Conservation (phyloP, 2,797 vertebrate genomes). For the Melanotaenia trifasciata region DNA sequence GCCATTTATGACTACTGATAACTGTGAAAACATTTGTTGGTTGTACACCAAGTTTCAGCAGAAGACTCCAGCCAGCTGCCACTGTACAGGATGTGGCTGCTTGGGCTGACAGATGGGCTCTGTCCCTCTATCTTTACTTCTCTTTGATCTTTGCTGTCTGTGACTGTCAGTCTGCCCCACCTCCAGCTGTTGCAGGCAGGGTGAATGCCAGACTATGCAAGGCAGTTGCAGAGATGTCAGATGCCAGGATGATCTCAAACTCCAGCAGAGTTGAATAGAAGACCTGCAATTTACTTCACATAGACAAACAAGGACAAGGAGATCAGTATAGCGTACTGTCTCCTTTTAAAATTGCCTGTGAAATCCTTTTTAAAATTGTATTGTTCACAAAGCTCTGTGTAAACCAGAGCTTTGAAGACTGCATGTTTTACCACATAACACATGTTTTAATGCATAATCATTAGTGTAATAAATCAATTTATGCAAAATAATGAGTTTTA, state of each 20-base stretch:
- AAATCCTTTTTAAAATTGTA: background rate
- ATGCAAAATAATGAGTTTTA: no score
- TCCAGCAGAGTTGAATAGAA: slow-evolving; percentile 8
- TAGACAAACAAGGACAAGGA: background rate
- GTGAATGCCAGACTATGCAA: slow-evolving; percentile 55
- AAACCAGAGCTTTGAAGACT: no score
- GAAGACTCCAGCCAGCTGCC: slow-evolving; percentile 41
- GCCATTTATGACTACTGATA: background rate
- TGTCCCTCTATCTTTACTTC: slow-evolving; percentile 65
- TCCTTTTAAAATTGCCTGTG: background rate
- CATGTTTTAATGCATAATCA: no score
- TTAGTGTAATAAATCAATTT: no score
- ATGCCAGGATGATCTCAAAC: slow-evolving; percentile 53
- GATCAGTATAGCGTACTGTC: background rate
- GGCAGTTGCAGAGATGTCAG: slow-evolving; percentile 55
- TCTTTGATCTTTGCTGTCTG: slow-evolving; percentile 70
- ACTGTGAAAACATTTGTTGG: slow-evolving; percentile 27
- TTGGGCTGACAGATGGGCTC: slow-evolving; percentile 74
- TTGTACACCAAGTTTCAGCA: slow-evolving; percentile 8
- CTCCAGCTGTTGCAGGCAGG: slow-evolving; percentile 67
- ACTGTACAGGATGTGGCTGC: slow-evolving; percentile 37
- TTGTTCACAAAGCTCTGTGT: no score
- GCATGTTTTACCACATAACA: no score
- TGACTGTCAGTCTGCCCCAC: slow-evolving; percentile 54
- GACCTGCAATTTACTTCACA: background rate